A percentile compares a stretch with the other conserved stretches of the same genome.
Evolutionary conservation across 1,140 invertebrate species (phyloP).

Genomic region (Catajapyx aquilonaris): DNA sequence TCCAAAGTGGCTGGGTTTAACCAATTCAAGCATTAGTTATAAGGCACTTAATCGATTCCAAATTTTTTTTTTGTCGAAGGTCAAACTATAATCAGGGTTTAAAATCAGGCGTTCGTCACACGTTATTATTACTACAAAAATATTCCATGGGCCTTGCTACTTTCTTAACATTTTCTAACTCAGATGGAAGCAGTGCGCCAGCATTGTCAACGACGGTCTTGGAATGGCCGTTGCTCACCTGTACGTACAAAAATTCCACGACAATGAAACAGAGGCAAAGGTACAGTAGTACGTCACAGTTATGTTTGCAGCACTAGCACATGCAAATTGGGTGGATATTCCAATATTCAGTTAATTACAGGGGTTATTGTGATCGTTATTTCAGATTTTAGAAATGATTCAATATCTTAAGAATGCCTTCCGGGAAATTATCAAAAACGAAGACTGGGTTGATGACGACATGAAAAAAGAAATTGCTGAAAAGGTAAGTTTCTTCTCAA

Average conservation of each 20-base stretch:
- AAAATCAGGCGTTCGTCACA: no score
- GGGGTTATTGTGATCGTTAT: no score
- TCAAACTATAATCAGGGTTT: no score
- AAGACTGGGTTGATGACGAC: slow-evolving; percentile 30
- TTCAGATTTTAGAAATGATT: slow-evolving; percentile 28
- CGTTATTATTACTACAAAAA: no score
- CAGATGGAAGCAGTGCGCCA: slow-evolving; percentile 32
- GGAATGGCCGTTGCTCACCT: slow-evolving; percentile 29
- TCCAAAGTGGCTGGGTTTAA: no score
- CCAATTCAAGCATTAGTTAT: no score
- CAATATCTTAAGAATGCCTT: slow-evolving; percentile 29
- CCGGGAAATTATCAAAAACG: slow-evolving; percentile 23
- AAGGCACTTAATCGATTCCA: no score
- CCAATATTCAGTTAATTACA: no score
- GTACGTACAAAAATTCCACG: slow-evolving; percentile 27
- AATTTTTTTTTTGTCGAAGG: no score
- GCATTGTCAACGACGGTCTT: slow-evolving; percentile 30
- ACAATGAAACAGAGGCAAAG: slow-evolving; percentile 21
- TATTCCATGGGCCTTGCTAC: background rate
- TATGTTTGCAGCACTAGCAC: no score
- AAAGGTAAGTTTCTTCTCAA: no score
- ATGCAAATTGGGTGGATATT: no score
- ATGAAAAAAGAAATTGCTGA: slow-evolving; percentile 27
- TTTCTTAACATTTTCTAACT: slow-evolving; percentile 7
- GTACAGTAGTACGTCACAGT: slow-evolving; percentile 15